These are phyloP conservation scores for Anastrepha obliqua DNA, from an alignment of 1,140 invertebrate species.

Conservation along the genomic window DNA sequence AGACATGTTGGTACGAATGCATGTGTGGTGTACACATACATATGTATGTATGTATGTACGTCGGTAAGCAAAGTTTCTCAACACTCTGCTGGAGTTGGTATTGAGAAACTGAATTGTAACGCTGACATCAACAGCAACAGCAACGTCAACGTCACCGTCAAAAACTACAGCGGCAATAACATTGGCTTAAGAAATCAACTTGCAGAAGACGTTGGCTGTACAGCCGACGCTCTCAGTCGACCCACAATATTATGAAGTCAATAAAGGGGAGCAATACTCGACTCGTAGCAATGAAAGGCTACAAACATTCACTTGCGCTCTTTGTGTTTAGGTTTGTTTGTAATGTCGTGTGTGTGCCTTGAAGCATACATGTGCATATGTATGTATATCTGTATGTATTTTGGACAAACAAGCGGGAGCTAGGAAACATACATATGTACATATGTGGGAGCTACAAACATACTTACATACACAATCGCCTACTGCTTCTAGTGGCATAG, in stretches of 20 bases:
- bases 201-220: background rate
- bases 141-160: background rate
- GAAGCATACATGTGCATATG: too few species aligned
- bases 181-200: constrained; percentile 22
- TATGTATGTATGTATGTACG: background rate
- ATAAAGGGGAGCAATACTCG: constrained; percentile 10
- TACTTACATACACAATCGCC: background rate
- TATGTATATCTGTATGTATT: background rate
- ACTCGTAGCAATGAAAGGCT: background rate
- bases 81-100: constrained; percentile 39
- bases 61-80: constrained; percentile 6
- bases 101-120: constrained; percentile 34
- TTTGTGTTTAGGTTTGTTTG: constrained; percentile 7
- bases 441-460: too few species aligned
- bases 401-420: background rate
- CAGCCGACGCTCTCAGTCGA: background rate
- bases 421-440: background rate
- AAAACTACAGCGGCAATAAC: constrained; percentile 25
- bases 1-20: background rate
- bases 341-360: too few species aligned
- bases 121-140: background rate
- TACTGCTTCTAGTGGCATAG: background rate
- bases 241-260: constrained; percentile 11
- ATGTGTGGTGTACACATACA: background rate
- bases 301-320: constrained; percentile 43